These are phyloP conservation scores for Bombus difficillimus DNA, from an alignment of 1,140 invertebrate genomes.

Conservation along the genomic window DNA sequence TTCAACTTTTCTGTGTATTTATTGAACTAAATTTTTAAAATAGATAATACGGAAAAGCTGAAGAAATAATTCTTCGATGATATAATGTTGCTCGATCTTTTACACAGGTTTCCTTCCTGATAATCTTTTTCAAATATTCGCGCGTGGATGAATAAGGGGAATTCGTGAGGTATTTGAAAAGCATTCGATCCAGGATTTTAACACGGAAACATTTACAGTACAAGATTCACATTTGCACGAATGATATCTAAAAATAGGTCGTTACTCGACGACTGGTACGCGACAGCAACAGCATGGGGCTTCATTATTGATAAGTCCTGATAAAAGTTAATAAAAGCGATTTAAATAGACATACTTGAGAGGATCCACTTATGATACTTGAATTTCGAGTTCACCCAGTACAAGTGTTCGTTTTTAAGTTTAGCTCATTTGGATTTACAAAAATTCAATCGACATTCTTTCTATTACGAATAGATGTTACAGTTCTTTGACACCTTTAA, in stretches of 20 bases:
- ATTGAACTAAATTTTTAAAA: background rate
- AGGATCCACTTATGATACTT: constrained; percentile 7
- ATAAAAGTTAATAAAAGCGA: constrained; percentile 47
- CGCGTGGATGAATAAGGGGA: background rate
- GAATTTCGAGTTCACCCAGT: constrained; percentile 2
- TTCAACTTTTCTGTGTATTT: background rate
- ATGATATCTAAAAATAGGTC: constrained; percentile 69
- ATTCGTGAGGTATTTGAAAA: background rate
- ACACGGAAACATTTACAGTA: constrained; percentile 1
- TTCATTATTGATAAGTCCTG: constrained; percentile 39
- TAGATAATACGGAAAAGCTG: background rate
- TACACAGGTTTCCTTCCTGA: background rate
- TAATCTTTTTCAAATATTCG: background rate
- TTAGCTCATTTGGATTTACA: background rate
- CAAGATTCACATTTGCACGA: constrained; percentile 60
- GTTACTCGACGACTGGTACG: constrained; percentile 30
- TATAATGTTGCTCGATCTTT: no score
- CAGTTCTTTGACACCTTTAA: background rate
- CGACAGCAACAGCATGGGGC: constrained; percentile 29
- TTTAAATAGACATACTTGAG: constrained; percentile 38
- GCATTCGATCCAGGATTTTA: background rate
- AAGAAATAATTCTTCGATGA: background rate
- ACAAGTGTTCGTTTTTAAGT: background rate
- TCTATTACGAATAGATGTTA: background rate
- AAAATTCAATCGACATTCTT: background rate